Conservation (phyloP, 2,797 vertebrate species). For the Lates japonicus region DNA sequence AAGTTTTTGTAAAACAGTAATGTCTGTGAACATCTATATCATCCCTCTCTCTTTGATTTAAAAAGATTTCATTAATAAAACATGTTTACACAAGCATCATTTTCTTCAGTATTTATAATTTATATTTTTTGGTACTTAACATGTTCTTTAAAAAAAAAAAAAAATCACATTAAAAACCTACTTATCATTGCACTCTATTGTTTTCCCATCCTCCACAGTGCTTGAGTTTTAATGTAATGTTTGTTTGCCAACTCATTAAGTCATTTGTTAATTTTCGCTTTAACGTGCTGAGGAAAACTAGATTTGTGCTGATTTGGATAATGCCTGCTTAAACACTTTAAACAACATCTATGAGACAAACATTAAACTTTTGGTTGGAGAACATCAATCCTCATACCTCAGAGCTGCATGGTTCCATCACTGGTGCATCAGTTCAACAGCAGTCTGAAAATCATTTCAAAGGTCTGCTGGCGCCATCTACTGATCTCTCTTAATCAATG, state of each 20-base stretch:
- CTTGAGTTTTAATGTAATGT: not conserved
- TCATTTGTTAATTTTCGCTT: not conserved
- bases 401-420: not conserved
- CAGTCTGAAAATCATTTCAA: not conserved
- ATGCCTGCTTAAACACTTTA: not conserved
- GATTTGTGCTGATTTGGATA: not conserved
- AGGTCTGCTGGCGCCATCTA: conserved; percentile 64
- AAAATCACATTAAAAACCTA: not conserved
- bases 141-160: not conserved
- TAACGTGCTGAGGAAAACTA: not conserved
- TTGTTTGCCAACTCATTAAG: not conserved
- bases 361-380: conserved; percentile 1
- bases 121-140: not conserved
- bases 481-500: not conserved
- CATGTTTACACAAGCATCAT: not conserved
- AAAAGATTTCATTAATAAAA: not conserved
- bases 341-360: not conserved
- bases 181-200: not conserved
- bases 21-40: not conserved
- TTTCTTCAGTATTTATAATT: not conserved
- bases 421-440: not conserved
- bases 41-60: not conserved
- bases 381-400: not conserved
- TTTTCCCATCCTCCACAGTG: not conserved
- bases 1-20: not conserved